phyloP scores from a whole-genome alignment of 2,113 vertebrate species.

The Orcinus orca region DNA sequence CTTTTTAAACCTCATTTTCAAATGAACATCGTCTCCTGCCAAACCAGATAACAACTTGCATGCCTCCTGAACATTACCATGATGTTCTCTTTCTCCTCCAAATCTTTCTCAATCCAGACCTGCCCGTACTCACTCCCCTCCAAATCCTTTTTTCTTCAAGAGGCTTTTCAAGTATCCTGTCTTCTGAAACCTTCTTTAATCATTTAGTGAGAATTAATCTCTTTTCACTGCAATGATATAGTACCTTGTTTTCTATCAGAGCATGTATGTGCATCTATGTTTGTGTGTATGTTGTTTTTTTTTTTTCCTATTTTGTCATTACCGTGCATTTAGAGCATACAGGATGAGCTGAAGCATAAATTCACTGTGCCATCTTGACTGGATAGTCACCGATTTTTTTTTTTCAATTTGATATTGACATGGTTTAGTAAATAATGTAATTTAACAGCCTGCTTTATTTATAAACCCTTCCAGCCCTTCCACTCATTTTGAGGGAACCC shows the following conservation, averaged over 20 bases:
- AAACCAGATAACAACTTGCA: not conserved
- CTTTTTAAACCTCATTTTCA: not conserved
- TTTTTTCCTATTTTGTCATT: not conserved
- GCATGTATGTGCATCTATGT: not conserved
- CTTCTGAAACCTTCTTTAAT: not conserved
- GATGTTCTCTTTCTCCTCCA: not conserved
- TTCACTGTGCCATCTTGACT: not conserved
- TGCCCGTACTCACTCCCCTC: not conserved
- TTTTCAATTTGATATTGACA: not conserved
- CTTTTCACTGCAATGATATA: not conserved
- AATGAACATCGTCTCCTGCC: not conserved
- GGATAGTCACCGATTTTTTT: not conserved
- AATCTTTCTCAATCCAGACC: not conserved
- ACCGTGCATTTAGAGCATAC: not conserved
- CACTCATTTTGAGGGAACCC: not conserved
- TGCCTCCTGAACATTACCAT: not conserved
- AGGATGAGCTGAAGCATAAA: not conserved
- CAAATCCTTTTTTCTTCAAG: not conserved
- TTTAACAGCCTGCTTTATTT: constrained; percentile 6
- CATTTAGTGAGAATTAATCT: not conserved
- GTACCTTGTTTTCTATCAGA: not conserved
- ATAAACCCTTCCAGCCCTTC: not conserved
- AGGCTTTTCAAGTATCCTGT: not conserved
- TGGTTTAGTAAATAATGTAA: constrained; percentile 10
- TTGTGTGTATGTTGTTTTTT: not conserved